These are phyloP conservation scores for Caenorhabditis sulstoni DNA, from an alignment of 2,888 invertebrate species.

Conservation along the genomic window DNA sequence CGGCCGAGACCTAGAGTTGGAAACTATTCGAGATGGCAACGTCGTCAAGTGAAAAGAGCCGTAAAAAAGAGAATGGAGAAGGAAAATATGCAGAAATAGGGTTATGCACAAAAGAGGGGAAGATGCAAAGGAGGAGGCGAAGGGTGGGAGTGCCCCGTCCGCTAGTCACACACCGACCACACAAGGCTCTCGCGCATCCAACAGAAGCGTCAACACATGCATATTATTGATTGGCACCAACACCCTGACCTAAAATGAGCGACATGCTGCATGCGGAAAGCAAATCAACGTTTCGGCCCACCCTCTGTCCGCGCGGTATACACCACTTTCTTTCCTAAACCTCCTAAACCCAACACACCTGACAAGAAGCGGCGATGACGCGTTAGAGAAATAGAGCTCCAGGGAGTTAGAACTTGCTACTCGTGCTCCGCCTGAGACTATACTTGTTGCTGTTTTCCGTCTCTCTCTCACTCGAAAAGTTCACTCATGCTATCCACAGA, in stretches of 20 bases:
- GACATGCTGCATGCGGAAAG: slow-evolving; percentile 53
- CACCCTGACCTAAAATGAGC: slow-evolving; percentile 55
- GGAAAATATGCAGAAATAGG: slow-evolving; percentile 52
- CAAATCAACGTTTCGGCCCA: slow-evolving; percentile 30
- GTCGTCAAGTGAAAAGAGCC: background rate
- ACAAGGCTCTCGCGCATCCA: slow-evolving; percentile 48
- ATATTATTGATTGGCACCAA: slow-evolving; percentile 58
- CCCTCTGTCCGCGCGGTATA: background rate
- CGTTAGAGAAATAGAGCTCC: background rate
- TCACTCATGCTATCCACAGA: no score
- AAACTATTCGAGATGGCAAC: no score
- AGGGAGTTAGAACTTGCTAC: no score
- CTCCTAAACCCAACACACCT: background rate
- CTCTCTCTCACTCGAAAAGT: no score
- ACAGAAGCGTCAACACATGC: slow-evolving; percentile 56
- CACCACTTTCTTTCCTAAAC: no score
- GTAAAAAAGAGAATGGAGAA: slow-evolving; percentile 29
- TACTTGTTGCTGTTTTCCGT: no score
- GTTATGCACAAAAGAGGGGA: slow-evolving; percentile 55
- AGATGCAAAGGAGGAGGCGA: slow-evolving; percentile 25
- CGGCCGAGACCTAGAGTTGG: no score
- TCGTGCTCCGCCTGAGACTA: no score
- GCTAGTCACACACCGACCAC: slow-evolving; percentile 53
- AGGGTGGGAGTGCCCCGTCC: slow-evolving; percentile 22
- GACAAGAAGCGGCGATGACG: background rate